Percentiles rank a stretch among this genome's conserved stretches.
Conservation (phyloP, 2,888 invertebrate species). For the Apodemia duryi region DNA sequence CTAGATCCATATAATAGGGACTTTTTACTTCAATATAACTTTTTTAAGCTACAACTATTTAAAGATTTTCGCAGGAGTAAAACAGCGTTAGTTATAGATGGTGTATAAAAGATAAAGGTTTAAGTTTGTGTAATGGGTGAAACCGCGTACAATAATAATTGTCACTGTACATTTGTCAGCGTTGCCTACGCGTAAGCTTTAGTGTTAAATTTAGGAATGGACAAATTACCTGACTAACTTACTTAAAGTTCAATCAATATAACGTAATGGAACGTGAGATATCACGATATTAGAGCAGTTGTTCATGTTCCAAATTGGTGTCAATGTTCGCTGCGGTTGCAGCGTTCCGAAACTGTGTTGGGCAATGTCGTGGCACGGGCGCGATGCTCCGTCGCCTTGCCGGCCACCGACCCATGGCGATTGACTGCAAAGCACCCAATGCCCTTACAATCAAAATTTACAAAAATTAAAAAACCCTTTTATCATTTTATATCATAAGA, state of each 20-base stretch:
- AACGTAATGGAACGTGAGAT: conserved; percentile 37
- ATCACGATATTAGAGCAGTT: conserved; percentile 45
- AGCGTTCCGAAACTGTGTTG: conserved; percentile 74
- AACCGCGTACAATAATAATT: neutral
- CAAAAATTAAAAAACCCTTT: neutral
- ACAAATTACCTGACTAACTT: conserved; percentile 5
- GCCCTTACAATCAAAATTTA: conserved; percentile 43
- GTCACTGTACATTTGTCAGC: neutral
- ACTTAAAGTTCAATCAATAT: conserved; percentile 25
- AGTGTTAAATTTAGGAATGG: conserved; percentile 3
- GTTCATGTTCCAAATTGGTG: conserved; percentile 69
- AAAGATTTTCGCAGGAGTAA: too few species aligned
- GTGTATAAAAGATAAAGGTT: neutral
- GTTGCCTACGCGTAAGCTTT: neutral
- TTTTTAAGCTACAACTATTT: too few species aligned
- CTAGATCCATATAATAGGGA: too few species aligned
- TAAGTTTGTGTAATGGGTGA: neutral
- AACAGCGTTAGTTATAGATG: too few species aligned
- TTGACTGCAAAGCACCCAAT: conserved; percentile 35
- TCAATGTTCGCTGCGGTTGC: conserved; percentile 77
- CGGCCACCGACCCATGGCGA: conserved; percentile 49
- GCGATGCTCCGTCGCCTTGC: conserved; percentile 32
- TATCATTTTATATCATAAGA: too few species aligned
- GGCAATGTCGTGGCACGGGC: conserved; percentile 50
- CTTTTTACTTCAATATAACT: too few species aligned